Evolutionary conservation across 1,140 invertebrate species (phyloP).

Genomic region (Scaptomyza graminum): DNA sequence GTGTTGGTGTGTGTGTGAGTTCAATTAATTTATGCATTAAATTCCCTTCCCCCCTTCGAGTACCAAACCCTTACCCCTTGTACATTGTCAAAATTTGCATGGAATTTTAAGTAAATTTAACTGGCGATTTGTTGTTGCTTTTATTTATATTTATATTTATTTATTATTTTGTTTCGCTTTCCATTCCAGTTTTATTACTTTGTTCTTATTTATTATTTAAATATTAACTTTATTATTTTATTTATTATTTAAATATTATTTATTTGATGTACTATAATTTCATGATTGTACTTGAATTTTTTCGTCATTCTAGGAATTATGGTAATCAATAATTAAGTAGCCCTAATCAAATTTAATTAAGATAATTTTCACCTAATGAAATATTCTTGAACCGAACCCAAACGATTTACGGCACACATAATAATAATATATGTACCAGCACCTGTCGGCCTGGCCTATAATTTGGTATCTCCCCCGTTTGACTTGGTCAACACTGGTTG

Average conservation of each 20-base stretch:
- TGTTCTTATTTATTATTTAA: too few species aligned
- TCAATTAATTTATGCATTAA: slow-evolving; percentile 81
- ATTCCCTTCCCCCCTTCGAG: slow-evolving; percentile 16
- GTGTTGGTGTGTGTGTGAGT: slow-evolving; percentile 3
- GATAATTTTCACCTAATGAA: too few species aligned
- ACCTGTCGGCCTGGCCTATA: too few species aligned
- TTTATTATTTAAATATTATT: too few species aligned
- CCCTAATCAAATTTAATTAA: too few species aligned
- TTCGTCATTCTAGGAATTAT: background rate
- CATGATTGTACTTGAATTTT: background rate
- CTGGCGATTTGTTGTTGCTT: slow-evolving; percentile 8
- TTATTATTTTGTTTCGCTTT: background rate
- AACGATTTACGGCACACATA: too few species aligned
- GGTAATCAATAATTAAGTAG: background rate
- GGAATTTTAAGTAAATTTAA: slow-evolving; percentile 49
- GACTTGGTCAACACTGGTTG: slow-evolving; percentile 4
- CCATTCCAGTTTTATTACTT: slow-evolving; percentile 5
- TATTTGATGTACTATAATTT: too few species aligned
- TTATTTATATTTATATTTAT: background rate
- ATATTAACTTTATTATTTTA: too few species aligned
- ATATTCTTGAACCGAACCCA: too few species aligned
- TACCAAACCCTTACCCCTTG: too few species aligned
- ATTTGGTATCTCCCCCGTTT: background rate
- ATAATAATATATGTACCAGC: too few species aligned
- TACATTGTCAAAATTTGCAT: slow-evolving; percentile 59